A percentile compares a stretch with the other conserved stretches of the same genome.
Evolutionary conservation across 2,113 vertebrate species (phyloP).

Genomic region (Clarias batrachus): DNA sequence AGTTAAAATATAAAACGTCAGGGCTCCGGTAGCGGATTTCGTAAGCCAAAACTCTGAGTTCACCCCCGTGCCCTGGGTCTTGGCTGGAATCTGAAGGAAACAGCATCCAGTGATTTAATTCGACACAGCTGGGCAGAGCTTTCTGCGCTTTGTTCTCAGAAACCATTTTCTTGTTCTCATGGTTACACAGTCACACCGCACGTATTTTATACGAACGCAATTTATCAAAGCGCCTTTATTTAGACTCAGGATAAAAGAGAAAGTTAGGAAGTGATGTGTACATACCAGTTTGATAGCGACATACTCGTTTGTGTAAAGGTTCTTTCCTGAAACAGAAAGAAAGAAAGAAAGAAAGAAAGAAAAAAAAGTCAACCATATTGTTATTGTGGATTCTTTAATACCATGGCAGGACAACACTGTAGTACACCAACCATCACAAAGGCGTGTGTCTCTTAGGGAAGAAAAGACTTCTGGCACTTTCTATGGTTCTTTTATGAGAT

Average conservation of each 20-base stretch:
- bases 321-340: constrained; percentile 76
- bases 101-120: constrained; percentile 14
- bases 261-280: constrained; percentile 43
- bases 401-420: not conserved
- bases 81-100: not conserved
- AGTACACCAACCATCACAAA: not conserved
- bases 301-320: constrained; percentile 90
- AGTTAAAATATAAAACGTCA: not conserved
- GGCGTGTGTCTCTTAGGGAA: not conserved
- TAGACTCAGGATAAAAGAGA: not conserved
- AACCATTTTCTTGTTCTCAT: not conserved
- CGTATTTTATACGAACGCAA: not conserved
- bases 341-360: constrained; percentile 1
- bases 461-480: not conserved
- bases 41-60: not conserved
- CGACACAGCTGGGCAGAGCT: constrained; percentile 8
- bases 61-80: constrained; percentile 3
- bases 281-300: constrained; percentile 91
- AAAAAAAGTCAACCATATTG: not conserved
- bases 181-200: not conserved
- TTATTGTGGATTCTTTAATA: not conserved
- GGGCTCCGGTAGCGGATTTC: not conserved
- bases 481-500: not conserved
- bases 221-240: not conserved
- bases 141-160: constrained; percentile 11